Evolutionary conservation across 35 echinoderm and acorn worm species (phyloP), one percentile per base, ranked within the genome.

Genomic region (Nesometra sesokonis): DNA sequence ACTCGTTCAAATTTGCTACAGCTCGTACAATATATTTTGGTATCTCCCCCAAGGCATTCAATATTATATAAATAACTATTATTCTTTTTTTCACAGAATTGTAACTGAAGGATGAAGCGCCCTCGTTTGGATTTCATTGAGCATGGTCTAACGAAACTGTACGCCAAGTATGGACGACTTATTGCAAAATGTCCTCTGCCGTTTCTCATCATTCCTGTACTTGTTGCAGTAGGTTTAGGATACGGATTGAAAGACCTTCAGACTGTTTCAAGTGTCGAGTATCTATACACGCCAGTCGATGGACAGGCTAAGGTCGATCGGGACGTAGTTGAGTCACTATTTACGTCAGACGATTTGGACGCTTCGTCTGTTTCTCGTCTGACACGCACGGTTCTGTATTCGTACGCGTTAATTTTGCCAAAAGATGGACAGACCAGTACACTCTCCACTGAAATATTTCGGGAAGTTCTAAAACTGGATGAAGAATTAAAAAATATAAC

Each of bases 81-180:
- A 7, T 67, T 67, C 52, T 27, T 67, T 67, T 9, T 27, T 67
- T 67, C 23, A 67, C 2, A 67, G 23, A 15, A 43, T 67, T 9
- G 21, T 17, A 19, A 11, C 52, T 27, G 52, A 67, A 67, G 2
- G 7, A 67, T 67, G 52, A 67, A 67, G 52, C 52, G 52, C 52
- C 52, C 89, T 36, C 87, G 88, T 11, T 92, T 86, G n/a, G 87
- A 94, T 85, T 99, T 87, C 40, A 87, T 99, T 13, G 90, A 99
- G 37, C 46, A 85, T 32, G 76, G 57, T 31, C 89, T 99, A 35
- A 99, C 90, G 76, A 85, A 88, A 46, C 33, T 86, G 0, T 99
- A 92, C 78, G 89, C 90, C 77, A 89, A 86, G 3, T 91, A 90
- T 36, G 95, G 95, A 17, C 86, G 86, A 35, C 46, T 89, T 47